A percentile compares a stretch with the other conserved stretches of the same genome.
These are phyloP conservation scores for Nephrotoma appendiculata DNA, from an alignment of 2,888 invertebrate genomes.

Conservation along the genomic window DNA sequence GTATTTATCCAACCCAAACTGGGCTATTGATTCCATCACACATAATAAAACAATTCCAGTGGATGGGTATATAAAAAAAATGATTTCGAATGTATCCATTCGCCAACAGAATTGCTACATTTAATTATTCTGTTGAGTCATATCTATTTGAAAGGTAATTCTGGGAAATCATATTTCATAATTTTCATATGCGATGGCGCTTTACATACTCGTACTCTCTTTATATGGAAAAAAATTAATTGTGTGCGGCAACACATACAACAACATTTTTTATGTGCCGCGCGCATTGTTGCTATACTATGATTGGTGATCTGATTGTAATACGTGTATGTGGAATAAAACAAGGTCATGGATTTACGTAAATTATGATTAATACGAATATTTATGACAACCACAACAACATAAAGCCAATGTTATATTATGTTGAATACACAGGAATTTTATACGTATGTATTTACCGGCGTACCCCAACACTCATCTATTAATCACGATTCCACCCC, in stretches of 20 bases:
- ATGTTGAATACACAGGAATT: background rate
- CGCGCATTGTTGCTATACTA: background rate
- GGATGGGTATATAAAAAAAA: background rate
- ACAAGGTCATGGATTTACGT: background rate
- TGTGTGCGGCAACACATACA: background rate
- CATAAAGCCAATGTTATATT: background rate
- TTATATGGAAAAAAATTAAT: background rate
- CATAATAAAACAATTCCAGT: background rate
- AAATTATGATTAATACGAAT: background rate
- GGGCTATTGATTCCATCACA: background rate
- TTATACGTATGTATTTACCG: background rate
- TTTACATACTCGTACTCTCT: background rate
- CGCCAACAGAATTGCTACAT: background rate
- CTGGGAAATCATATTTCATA: background rate
- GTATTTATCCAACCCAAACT: background rate
- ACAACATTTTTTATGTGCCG: background rate
- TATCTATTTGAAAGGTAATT: background rate
- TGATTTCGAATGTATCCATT: background rate
- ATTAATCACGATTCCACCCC: background rate
- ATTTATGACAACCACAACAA: background rate
- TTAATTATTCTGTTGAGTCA: background rate
- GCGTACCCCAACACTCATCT: background rate
- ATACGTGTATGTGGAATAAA: background rate
- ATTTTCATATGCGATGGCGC: background rate
- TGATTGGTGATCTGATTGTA: background rate